Evolutionary conservation across 64 coral and sea anemone genomes (phyloP).

Genomic region (Trachythela sp.): DNA sequence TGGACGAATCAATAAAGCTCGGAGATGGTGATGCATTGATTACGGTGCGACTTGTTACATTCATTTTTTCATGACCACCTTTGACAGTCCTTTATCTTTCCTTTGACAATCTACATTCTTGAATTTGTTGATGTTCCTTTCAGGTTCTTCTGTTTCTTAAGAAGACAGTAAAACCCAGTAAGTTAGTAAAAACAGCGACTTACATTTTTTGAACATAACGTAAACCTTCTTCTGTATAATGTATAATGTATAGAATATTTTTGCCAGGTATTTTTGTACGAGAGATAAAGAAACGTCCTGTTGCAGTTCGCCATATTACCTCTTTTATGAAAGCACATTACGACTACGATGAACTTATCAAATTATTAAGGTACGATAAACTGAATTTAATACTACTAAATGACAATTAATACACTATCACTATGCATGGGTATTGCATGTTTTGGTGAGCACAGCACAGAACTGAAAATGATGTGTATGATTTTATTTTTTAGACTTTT

Average conservation of each 20-base stretch:
- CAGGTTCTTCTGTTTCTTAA: neutral
- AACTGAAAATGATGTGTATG: neutral
- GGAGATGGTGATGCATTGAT: conserved; percentile 14
- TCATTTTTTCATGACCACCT: too few relatives aligned
- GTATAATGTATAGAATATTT: neutral
- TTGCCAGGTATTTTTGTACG: neutral
- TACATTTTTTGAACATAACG: neutral
- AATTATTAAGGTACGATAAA: neutral
- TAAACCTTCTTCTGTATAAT: neutral
- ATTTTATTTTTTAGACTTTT: neutral
- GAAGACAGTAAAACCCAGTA: neutral
- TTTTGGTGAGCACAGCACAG: too few relatives aligned
- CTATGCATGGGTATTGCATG: too few relatives aligned
- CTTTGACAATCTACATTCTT: neutral
- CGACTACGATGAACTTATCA: neutral
- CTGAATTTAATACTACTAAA: neutral
- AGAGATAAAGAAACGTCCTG: neutral
- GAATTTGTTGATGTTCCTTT: neutral
- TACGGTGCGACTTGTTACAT: neutral
- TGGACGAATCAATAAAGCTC: conserved; percentile 5
- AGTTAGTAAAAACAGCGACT: neutral
- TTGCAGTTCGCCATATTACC: neutral
- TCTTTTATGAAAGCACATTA: conserved; percentile 11
- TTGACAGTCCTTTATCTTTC: neutral
- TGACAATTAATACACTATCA: too few relatives aligned